Conservation (phyloP, 2,888 invertebrate genomes). For the Formica aserva region DNA sequence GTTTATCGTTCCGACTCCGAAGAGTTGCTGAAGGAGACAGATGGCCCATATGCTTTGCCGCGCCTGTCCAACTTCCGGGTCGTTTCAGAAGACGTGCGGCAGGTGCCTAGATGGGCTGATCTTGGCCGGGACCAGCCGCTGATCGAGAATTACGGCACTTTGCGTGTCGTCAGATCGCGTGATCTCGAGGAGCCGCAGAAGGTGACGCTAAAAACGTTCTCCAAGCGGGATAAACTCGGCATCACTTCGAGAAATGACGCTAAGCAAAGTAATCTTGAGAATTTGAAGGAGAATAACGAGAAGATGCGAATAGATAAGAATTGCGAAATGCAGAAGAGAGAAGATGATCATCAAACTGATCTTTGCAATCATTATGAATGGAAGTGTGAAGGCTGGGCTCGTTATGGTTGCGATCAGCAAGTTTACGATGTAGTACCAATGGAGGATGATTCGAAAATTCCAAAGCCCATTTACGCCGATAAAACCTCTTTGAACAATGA, state of each 20-base stretch:
- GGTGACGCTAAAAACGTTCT: slow-evolving; percentile 79
- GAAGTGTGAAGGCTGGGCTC: neutral
- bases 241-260: neutral
- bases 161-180: slow-evolving; percentile 65
- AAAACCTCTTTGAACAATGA: neutral
- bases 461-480: slow-evolving; percentile 40
- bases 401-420: slow-evolving; percentile 12
- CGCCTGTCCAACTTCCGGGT: slow-evolving; percentile 74
- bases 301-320: neutral
- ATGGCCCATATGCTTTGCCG: slow-evolving; percentile 78
- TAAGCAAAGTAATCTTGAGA: neutral
- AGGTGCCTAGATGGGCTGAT: slow-evolving; percentile 80
- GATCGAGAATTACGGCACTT: slow-evolving; percentile 81
- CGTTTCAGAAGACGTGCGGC: slow-evolving; percentile 70
- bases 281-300: slow-evolving; percentile 33
- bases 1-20: slow-evolving; percentile 82
- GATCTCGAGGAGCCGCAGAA: slow-evolving; percentile 54
- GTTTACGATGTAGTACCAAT: slow-evolving; percentile 74
- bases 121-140: slow-evolving; percentile 67
- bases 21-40: slow-evolving; percentile 79
- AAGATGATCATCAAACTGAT: slow-evolving; percentile 51
- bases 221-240: slow-evolving; percentile 48
- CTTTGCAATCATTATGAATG: slow-evolving; percentile 6
- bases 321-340: slow-evolving; percentile 24
- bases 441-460: slow-evolving; percentile 51